Evolutionary conservation across 2,113 vertebrate species (phyloP), one percentile per base, ranked within the genome.

Genomic region (Cryptomyrus ogoouensis): DNA sequence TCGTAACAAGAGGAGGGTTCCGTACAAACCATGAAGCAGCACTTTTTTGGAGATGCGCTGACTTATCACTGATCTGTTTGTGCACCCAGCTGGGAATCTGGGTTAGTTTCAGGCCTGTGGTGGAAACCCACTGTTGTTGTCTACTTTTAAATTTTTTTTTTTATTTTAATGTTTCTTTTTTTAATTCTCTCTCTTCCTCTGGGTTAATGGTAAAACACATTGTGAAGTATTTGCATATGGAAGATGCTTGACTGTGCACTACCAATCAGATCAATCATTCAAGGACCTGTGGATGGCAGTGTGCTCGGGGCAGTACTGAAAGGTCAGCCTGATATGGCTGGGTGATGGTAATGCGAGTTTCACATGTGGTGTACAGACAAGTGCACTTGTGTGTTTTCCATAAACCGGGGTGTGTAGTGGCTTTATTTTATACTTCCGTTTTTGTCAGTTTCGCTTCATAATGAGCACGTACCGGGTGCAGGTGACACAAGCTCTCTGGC

Each of bases 101-200:
- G 91, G 92, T 93, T 92, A 89, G 52, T 58, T 17, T 58, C 12
- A 83, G 89, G 89, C 93, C 85, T 87, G 84, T 35, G 92, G 88
- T 89, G 90, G 53, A 89, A 27, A 85, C 39, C 27, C 53, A 90
- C 87, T 89, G 52, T 84, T 89, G 52, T 84, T 50, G 56, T 90
- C 35, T 86, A 83, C 74, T 88, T 62, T 17, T 77, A 35, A 35
- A 35, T 39, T 5, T 80, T 44, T 21, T 1, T 42, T 83, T 0
- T 62, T n/a, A 1, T n/a, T 66, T 66, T 62, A 27, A 62, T 62
- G 24, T 62, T 83, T 83, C 21, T 44, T 39, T 47, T 47, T 84
- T 47, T 24, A 19, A 24, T 47, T 47, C 19, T 44, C 19, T 44
- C 70, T 77, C 39, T 47, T 84, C 83, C 83, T 47, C 13, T 35